phyloP scores from a whole-genome alignment of 2,113 vertebrate species.

The Dasypus novemcinctus region DNA sequence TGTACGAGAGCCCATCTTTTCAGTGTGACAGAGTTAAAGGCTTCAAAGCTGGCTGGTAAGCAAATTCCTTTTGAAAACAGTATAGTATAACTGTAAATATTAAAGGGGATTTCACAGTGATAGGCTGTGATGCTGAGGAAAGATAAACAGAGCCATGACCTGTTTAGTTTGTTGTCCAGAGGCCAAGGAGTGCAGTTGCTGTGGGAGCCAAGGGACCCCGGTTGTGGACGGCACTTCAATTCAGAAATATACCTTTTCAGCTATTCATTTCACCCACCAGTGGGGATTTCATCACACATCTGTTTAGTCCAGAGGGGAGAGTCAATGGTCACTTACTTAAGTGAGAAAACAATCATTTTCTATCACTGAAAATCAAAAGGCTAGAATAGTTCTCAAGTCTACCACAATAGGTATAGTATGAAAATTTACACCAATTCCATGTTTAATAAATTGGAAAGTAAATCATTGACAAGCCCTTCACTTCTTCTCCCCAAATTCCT shows the following conservation, averaged over 20 bases:
- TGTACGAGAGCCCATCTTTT: background rate
- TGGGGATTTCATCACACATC: accelerated
- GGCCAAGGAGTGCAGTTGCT: background rate
- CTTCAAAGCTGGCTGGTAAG: background rate
- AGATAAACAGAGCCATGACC: background rate
- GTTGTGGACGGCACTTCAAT: background rate
- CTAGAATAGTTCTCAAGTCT: background rate
- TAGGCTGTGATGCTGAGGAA: background rate
- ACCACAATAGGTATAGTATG: background rate
- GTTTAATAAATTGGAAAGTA: background rate
- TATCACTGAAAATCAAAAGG: background rate
- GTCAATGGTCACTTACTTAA: background rate
- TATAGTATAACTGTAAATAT: background rate
- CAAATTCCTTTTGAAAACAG: background rate
- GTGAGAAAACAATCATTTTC: background rate
- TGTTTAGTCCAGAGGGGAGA: background rate
- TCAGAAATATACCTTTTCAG: background rate
- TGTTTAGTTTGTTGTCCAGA: background rate
- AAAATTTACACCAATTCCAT: background rate
- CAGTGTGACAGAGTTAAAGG: background rate
- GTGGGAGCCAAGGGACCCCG: too few species aligned
- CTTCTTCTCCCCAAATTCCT: background rate
- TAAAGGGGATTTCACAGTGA: background rate
- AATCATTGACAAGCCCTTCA: background rate
- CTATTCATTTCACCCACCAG: background rate